A percentile compares a stretch with the other conserved stretches of the same genome.
Evolutionary conservation across 2,888 invertebrate species (phyloP).

Genomic region (Embidobia sp.): DNA sequence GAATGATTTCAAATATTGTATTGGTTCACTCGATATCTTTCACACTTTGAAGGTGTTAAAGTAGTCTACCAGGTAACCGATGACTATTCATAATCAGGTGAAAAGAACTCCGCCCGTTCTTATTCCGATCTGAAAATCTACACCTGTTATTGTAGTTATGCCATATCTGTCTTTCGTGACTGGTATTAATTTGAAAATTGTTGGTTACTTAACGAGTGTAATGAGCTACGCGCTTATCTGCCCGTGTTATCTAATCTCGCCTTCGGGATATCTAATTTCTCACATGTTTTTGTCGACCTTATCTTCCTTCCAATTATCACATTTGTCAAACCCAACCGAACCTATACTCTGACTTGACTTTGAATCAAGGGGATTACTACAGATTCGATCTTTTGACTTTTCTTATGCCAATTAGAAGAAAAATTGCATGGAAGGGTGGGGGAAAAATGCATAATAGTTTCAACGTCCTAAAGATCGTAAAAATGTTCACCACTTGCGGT

Average conservation of each 20-base stretch:
- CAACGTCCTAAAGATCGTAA: too few relatives aligned
- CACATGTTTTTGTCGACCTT: conserved; percentile 46
- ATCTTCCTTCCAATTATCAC: conserved; percentile 34
- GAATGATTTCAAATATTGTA: conserved; percentile 41
- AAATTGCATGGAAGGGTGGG: too few relatives aligned
- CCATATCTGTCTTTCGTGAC: conserved; percentile 69
- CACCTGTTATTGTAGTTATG: conserved; percentile 64
- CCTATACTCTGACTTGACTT: too few relatives aligned
- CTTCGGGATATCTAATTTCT: conserved; percentile 33
- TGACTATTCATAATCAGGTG: conserved; percentile 59
- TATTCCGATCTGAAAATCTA: conserved; percentile 59
- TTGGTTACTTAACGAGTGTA: conserved; percentile 73
- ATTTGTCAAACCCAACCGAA: conserved; percentile 17
- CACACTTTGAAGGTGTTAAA: conserved; percentile 46
- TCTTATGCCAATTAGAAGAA: too few relatives aligned
- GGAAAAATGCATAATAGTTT: too few relatives aligned
- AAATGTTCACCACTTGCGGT: too few relatives aligned
- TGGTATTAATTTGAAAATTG: conserved; percentile 77
- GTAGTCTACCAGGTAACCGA: conserved; percentile 54
- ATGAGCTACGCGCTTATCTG: conserved; percentile 67
- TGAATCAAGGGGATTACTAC: too few relatives aligned
- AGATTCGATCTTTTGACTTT: too few relatives aligned
- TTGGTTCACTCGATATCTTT: conserved; percentile 51
- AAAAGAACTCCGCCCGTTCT: conserved; percentile 57
- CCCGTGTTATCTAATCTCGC: conserved; percentile 68